Percentiles rank a stretch among this genome's conserved stretches.
phyloP scores from a whole-genome alignment of 2,113 vertebrate species.

The Illadopsis cleaveri region DNA sequence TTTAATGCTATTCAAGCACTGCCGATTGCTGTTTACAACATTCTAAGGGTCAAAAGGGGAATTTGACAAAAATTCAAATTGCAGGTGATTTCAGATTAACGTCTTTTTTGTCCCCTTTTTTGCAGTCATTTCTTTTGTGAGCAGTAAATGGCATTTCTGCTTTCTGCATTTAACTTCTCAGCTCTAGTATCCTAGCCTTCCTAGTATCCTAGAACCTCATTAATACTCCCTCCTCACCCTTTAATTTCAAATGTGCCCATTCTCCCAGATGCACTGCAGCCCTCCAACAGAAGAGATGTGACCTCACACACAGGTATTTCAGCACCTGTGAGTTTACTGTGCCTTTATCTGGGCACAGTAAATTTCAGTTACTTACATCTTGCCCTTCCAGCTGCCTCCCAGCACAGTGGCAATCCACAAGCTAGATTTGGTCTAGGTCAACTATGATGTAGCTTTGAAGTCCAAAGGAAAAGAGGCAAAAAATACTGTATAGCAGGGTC shows the following conservation, averaged over 20 bases:
- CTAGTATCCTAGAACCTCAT: background rate
- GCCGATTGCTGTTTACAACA: background rate
- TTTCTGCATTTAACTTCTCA: background rate
- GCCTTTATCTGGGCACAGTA: background rate
- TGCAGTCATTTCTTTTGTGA: background rate
- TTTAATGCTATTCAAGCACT: background rate
- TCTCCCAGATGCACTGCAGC: background rate
- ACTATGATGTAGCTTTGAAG: rapidly evolving
- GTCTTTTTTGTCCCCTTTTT: background rate
- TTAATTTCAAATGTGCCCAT: rapidly evolving
- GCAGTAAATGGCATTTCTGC: background rate
- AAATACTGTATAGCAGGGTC: background rate
- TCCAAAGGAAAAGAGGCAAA: background rate
- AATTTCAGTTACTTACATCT: too few species aligned
- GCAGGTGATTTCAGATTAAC: background rate
- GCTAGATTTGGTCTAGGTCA: too few species aligned
- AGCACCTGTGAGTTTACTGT: background rate
- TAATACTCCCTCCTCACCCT: background rate
- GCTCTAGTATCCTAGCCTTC: background rate
- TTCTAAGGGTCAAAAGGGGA: background rate
- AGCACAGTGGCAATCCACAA: rapidly evolving
- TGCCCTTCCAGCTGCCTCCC: background rate
- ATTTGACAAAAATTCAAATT: background rate
- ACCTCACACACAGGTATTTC: background rate
- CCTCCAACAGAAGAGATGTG: background rate